phyloP scores from a whole-genome alignment of 2,797 vertebrate genomes.

The Staurois parvus region DNA sequence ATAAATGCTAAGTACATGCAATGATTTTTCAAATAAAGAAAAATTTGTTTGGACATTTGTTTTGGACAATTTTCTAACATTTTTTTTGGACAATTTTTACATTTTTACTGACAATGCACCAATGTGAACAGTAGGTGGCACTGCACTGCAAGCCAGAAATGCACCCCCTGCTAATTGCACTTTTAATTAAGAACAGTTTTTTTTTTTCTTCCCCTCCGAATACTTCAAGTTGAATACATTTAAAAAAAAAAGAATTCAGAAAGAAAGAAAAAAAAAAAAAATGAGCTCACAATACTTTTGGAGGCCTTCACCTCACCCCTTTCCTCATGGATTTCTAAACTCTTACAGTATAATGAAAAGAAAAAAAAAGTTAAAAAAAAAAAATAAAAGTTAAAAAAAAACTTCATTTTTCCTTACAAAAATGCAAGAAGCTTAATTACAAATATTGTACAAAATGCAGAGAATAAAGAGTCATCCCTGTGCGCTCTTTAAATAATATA shows the following conservation, averaged over 20 bases:
- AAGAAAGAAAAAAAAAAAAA: not conserved
- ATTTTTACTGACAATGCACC: not conserved
- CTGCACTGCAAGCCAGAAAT: not conserved
- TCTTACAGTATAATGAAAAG: conserved; percentile 35
- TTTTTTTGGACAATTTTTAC: no score
- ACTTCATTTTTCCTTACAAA: conserved; percentile 58
- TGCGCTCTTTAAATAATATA: conserved; percentile 33
- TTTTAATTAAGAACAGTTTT: conserved; percentile 21
- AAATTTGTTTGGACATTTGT: not conserved
- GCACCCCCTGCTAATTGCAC: conserved; percentile 38
- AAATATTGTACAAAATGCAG: conserved; percentile 54
- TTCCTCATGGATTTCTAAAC: not conserved
- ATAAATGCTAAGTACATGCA: conserved; percentile 14
- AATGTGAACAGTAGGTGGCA: conserved; percentile 28
- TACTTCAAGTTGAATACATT: not conserved
- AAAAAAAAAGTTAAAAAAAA: conserved; percentile 36
- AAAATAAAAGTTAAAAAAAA: not conserved
- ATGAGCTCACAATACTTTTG: not conserved
- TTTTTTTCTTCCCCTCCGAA: not conserved
- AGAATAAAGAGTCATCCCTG: not conserved
- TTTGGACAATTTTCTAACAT: no score
- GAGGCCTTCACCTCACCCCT: no score
- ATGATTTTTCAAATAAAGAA: not conserved
- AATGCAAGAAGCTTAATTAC: conserved; percentile 55
- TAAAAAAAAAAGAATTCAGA: no score